phyloP scores from a whole-genome alignment of 2,888 invertebrate species.

The Leptinotarsa tumamoca region DNA sequence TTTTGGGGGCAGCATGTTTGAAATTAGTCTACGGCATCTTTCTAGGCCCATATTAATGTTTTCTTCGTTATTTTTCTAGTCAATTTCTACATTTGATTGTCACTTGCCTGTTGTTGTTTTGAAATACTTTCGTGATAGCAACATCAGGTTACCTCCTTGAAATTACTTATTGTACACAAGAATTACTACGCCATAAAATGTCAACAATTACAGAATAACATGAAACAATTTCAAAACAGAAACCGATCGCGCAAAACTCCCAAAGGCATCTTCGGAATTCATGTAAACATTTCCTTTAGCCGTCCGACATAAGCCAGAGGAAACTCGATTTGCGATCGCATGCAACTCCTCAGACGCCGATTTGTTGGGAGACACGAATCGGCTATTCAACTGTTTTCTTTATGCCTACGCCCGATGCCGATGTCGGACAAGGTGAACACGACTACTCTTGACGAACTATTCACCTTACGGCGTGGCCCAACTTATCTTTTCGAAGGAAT shows the following conservation, averaged over 20 bases:
- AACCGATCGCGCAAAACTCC: slow-evolving; percentile 23
- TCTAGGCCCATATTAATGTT: no score
- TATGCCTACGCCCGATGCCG: slow-evolving; percentile 11
- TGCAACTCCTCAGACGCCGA: slow-evolving; percentile 35
- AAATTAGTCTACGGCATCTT: no score
- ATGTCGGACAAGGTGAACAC: slow-evolving; percentile 38
- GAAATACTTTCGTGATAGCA: no score
- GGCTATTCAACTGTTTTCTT: slow-evolving; percentile 19
- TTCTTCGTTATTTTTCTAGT: no score
- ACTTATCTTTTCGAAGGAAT: slow-evolving; percentile 8
- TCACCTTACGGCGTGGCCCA: slow-evolving; percentile 17
- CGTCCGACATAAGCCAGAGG: slow-evolving; percentile 24
- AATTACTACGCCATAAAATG: slow-evolving; percentile 3
- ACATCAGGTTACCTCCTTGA: not conserved
- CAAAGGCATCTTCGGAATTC: slow-evolving; percentile 25
- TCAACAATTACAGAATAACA: slow-evolving; percentile 3
- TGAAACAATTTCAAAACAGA: slow-evolving; percentile 14
- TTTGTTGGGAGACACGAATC: slow-evolving; percentile 30
- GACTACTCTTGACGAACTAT: slow-evolving; percentile 29
- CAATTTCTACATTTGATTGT: no score
- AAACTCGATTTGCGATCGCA: slow-evolving; percentile 30
- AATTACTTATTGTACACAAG: not conserved
- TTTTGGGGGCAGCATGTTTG: no score
- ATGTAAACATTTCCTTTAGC: slow-evolving; percentile 17
- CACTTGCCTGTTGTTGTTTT: no score